Percentiles rank a stretch among this genome's conserved stretches.
Conservation (phyloP, 2,888 invertebrate species). For the Leucania comma region DNA sequence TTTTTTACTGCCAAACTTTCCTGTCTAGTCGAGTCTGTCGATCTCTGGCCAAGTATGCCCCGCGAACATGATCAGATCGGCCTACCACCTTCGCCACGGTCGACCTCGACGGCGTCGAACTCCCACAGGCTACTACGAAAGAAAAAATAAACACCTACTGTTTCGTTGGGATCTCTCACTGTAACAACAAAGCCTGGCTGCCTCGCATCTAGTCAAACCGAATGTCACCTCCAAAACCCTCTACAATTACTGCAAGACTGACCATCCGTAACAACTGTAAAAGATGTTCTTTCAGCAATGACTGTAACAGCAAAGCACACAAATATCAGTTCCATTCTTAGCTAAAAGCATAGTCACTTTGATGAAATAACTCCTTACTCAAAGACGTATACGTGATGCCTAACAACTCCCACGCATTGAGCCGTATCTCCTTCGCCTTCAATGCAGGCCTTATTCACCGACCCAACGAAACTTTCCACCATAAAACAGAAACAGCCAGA, state of each 20-base stretch:
- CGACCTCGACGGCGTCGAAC: too few relatives aligned
- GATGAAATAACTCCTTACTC: constrained; percentile 6
- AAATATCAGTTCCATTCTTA: background rate
- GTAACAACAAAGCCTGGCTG: too few relatives aligned
- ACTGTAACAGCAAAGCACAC: background rate
- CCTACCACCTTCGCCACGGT: too few relatives aligned
- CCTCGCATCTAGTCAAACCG: too few relatives aligned
- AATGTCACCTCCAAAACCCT: background rate
- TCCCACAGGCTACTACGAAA: too few relatives aligned
- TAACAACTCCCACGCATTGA: constrained; percentile 19
- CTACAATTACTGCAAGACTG: too few relatives aligned
- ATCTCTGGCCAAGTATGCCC: too few relatives aligned
- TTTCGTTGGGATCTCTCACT: background rate
- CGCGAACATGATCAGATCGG: too few relatives aligned
- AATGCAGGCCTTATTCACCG: constrained; percentile 14
- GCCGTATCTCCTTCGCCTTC: constrained; percentile 1
- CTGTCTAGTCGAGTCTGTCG: too few relatives aligned
- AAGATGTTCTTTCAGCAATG: too few relatives aligned
- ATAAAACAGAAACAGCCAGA: background rate
- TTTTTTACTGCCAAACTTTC: too few relatives aligned
- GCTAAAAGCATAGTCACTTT: constrained; percentile 1
- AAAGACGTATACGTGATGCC: constrained; percentile 14
- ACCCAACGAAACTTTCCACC: background rate
- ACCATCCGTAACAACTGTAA: too few relatives aligned
- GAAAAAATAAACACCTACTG: background rate